A percentile compares a stretch with the other conserved stretches of the same genome.
Evolutionary conservation across 2,797 vertebrate genomes (phyloP).

Genomic region (Acomys russatus): DNA sequence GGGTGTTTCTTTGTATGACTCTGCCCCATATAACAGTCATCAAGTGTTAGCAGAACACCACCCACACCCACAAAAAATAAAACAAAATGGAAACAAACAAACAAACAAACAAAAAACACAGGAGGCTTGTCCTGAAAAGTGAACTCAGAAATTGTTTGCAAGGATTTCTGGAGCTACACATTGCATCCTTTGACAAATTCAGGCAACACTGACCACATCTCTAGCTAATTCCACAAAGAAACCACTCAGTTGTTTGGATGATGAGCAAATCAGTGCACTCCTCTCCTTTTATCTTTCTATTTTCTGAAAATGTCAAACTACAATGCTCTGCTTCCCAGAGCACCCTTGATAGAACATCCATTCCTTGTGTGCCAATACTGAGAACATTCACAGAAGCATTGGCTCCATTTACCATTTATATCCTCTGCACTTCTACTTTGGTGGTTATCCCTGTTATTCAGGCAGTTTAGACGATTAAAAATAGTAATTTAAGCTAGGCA

Average conservation of each 20-base stretch:
- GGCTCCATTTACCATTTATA: background rate
- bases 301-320: background rate
- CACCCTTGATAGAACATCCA: too few relatives aligned
- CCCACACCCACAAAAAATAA: background rate
- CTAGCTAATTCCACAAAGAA: background rate
- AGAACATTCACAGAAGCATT: background rate
- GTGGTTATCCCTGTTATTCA: background rate
- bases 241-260: background rate
- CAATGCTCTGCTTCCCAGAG: background rate
- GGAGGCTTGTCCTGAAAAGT: background rate
- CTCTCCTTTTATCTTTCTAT: background rate
- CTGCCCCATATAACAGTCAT: background rate
- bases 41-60: background rate
- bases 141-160: conserved; percentile 9
- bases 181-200: background rate
- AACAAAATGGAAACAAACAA: too few relatives aligned
- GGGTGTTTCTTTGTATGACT: background rate
- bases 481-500: too few relatives aligned
- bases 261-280: background rate
- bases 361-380: background rate
- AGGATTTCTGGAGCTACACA: conserved; percentile 32
- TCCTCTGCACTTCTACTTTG: too few relatives aligned
- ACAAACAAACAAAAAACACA: background rate
- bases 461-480: background rate
- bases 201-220: background rate